These are phyloP conservation scores for Xestobium rufovillosum DNA, from an alignment of 2,888 invertebrate species.

Conservation along the genomic window DNA sequence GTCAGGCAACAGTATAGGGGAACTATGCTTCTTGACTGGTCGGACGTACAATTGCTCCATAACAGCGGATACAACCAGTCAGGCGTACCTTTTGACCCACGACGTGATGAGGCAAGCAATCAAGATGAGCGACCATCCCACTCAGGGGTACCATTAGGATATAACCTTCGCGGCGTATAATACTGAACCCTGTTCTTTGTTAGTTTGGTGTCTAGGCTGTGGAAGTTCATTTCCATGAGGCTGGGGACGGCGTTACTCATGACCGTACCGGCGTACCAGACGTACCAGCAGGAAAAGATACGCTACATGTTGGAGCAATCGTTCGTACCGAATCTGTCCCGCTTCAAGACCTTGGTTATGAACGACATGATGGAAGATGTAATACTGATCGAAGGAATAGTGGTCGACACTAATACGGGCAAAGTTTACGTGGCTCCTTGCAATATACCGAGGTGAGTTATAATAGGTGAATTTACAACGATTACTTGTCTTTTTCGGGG, in stretches of 20 bases:
- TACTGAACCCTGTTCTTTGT: too few relatives aligned
- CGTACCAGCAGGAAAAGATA: conserved; percentile 48
- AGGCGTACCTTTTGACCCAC: conserved; percentile 44
- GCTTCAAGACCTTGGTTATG: conserved; percentile 46
- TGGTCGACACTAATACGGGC: conserved; percentile 47
- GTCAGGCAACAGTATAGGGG: conserved; percentile 55
- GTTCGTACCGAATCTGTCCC: conserved; percentile 48
- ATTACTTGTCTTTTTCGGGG: too few relatives aligned
- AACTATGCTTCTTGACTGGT: conserved; percentile 51
- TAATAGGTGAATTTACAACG: too few relatives aligned
- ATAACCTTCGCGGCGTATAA: too few relatives aligned
- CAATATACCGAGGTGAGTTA: conserved; percentile 52
- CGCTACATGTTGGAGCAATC: conserved; percentile 50
- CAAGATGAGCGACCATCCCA: conserved; percentile 23
- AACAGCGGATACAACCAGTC: conserved; percentile 52
- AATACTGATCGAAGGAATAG: conserved; percentile 49
- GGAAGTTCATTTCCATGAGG: conserved; percentile 53
- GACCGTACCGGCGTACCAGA: conserved; percentile 47
- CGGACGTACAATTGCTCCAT: conserved; percentile 51
- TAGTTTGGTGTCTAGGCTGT: conserved; percentile 51
- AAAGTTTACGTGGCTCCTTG: conserved; percentile 51
- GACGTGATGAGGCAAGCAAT: conserved; percentile 45
- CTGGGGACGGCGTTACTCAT: conserved; percentile 48
- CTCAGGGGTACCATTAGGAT: too few relatives aligned
- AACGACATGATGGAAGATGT: conserved; percentile 52